Evolutionary conservation across 1,140 invertebrate species (phyloP), one percentile per base, ranked within the genome.

Genomic region (Apis florea): DNA sequence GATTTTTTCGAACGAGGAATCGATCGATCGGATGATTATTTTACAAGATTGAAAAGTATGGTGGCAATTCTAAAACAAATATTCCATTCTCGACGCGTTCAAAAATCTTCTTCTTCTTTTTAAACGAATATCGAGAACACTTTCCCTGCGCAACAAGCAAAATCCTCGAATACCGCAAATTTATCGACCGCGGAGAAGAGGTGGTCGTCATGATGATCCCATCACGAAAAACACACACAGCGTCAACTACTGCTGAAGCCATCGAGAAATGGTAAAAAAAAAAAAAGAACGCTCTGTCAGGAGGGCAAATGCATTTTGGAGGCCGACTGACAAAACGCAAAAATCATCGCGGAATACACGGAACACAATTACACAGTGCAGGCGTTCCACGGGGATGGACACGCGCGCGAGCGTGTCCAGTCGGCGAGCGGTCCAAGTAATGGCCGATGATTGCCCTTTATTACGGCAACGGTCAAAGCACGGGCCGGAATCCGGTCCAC

Each of bases 361-460:
- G 56, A 56, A n/a, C 51, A 71, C 67, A 71, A 77, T 79, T 79
- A 71, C 67, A 19, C 31, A 26, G 4, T 26, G 1, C 31, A 40
- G 5, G 53, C 66, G 40, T 53, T 66, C 54, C n/a, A 53, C 6
- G 31, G 31, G 24, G 24, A 17, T 31, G 53, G 53, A 47, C 72
- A 49, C 59, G 72, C 59, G 72, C 47, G 58, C 19, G 64, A 40
- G 15, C 74, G 24, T 53, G 68, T 76, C 40, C 83, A 78, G 51
- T 26, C 61, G 26, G 73, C 88, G 88, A 89, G 77, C 76, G 68
- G 83, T 84, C 76, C 82, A 71, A 40, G 88, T 92, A 92, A 92
- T 92, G 91, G 90, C 88, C 89, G 90, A 91, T 92, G 91, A 93
- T 93, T 93, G 91, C 91, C 90, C 91, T 92, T 91, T 91, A 93